These are phyloP conservation scores for Calephelis perditalis DNA, from an alignment of 2,888 invertebrate genomes.

Conservation along the genomic window DNA sequence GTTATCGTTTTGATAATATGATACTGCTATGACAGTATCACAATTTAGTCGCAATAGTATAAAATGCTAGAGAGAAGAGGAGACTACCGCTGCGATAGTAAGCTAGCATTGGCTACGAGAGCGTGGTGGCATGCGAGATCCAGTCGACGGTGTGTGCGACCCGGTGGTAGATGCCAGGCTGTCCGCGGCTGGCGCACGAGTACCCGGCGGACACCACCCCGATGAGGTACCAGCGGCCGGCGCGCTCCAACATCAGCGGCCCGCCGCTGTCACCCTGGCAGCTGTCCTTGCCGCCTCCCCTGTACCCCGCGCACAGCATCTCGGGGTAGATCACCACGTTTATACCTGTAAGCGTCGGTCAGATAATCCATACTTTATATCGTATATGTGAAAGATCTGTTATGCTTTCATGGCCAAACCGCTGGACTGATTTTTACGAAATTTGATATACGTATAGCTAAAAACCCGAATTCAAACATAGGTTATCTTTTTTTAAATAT, in stretches of 20 bases:
- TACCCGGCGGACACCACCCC: slow-evolving; percentile 96
- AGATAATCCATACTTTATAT: background rate
- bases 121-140: slow-evolving; percentile 83
- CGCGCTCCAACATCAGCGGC: slow-evolving; percentile 91
- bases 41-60: too few species aligned
- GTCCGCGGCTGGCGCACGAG: slow-evolving; percentile 94
- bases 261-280: slow-evolving; percentile 92
- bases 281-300: slow-evolving; percentile 90
- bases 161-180: slow-evolving; percentile 95
- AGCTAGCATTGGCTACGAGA: slow-evolving; percentile 46
- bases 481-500: too few species aligned
- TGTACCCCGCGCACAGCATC: slow-evolving; percentile 96
- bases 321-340: slow-evolving; percentile 95
- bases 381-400: too few species aligned
- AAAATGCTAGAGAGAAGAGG: background rate
- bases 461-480: too few species aligned
- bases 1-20: slow-evolving; percentile 7
- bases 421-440: too few species aligned
- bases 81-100: slow-evolving; percentile 11
- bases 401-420: too few species aligned
- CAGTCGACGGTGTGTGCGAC: slow-evolving; percentile 96
- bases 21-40: too few species aligned
- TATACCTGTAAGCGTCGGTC: slow-evolving; percentile 76
- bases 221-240: slow-evolving; percentile 93
- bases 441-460: too few species aligned